Percentiles rank a stretch among this genome's conserved stretches.
These are phyloP conservation scores for Troides aeacus DNA, from an alignment of 2,888 invertebrate species.

Conservation along the genomic window DNA sequence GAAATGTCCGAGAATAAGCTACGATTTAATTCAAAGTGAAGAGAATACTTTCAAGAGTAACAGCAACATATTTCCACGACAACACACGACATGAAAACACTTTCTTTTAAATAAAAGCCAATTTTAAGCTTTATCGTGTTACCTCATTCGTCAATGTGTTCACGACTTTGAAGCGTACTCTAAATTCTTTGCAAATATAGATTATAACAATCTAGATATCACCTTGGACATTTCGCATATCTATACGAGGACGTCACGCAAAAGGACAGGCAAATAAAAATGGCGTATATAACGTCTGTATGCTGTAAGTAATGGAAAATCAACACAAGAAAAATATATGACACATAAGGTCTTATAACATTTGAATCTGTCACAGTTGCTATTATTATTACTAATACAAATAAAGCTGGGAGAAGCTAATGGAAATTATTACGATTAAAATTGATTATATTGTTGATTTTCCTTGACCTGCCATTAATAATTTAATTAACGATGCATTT, in stretches of 20 bases:
- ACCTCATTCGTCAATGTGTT: neutral
- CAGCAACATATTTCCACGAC: neutral
- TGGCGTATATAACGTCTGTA: neutral
- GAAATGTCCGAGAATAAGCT: neutral
- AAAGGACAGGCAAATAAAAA: neutral
- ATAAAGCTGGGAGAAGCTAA: slow-evolving; percentile 1
- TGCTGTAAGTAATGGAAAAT: neutral
- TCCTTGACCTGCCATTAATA: neutral
- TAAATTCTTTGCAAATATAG: neutral
- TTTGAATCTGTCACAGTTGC: neutral
- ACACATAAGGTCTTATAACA: neutral
- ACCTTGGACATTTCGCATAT: neutral
- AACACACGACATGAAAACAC: neutral
- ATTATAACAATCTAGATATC: neutral
- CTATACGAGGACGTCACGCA: neutral
- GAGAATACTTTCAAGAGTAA: neutral
- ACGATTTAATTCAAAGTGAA: no score
- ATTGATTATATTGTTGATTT: neutral
- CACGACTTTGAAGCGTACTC: neutral
- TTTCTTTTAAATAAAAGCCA: neutral
- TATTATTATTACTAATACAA: neutral
- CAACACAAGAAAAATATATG: neutral
- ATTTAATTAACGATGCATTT: neutral
- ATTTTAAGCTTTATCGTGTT: neutral
- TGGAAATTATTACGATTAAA: neutral